A percentile compares a stretch with the other conserved stretches of the same genome.
phyloP scores from a whole-genome alignment of 2,888 invertebrate species.

The Galeopsomyia nigrocyanea region DNA sequence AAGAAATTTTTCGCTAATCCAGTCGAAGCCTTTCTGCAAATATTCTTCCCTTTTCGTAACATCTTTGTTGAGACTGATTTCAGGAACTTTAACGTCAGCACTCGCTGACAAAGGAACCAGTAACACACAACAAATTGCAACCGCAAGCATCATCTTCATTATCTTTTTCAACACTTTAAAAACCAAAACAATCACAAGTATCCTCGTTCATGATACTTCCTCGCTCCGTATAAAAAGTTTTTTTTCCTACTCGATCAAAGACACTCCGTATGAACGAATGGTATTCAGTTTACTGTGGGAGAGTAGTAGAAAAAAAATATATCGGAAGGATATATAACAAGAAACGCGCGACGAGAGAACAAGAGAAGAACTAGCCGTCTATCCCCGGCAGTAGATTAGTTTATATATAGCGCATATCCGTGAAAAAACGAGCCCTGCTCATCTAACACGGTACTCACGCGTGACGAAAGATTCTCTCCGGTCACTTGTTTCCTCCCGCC shows the following conservation, averaged over 20 bases:
- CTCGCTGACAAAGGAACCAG: constrained; percentile 51
- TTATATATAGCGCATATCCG: constrained; percentile 50
- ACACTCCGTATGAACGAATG: too few species aligned
- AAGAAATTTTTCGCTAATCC: constrained; percentile 55
- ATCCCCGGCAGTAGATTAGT: constrained; percentile 46
- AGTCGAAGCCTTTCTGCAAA: constrained; percentile 47
- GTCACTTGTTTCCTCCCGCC: constrained; percentile 55
- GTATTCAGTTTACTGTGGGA: neutral
- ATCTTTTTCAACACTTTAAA: neutral
- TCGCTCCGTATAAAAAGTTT: too few species aligned
- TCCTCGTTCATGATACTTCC: too few species aligned
- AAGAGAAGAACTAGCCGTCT: constrained; percentile 59
- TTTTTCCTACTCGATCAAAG: too few species aligned
- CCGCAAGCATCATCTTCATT: constrained; percentile 53
- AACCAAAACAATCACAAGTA: too few species aligned
- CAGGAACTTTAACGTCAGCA: constrained; percentile 49
- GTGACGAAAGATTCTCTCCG: constrained; percentile 62
- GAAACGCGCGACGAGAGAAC: constrained; percentile 15
- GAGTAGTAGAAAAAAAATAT: neutral
- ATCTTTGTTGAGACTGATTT: constrained; percentile 21
- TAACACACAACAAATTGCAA: constrained; percentile 51
- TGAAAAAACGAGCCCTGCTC: constrained; percentile 60
- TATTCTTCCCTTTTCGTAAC: constrained; percentile 38
- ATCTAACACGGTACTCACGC: constrained; percentile 65
- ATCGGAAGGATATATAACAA: neutral